Evolutionary conservation across 2,797 vertebrate genomes (phyloP).

Genomic region (Micrastur ruficollis): DNA sequence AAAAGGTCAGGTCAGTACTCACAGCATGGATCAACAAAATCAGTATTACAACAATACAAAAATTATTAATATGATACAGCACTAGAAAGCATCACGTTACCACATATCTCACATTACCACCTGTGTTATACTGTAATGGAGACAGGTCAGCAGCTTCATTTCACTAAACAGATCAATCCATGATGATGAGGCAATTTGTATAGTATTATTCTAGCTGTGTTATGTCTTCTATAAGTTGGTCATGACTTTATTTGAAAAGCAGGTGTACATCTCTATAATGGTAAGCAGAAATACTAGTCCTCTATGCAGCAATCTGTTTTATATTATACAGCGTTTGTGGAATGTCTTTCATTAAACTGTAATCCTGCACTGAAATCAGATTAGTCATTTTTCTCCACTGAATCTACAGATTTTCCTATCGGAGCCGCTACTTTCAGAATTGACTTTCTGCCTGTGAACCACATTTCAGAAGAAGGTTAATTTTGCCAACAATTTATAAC

Average conservation of each 20-base stretch:
- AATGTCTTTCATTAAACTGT: neutral
- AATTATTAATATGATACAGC: neutral
- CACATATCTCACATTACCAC: neutral
- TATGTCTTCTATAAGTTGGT: neutral
- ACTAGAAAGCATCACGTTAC: neutral
- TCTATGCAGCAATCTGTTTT: neutral
- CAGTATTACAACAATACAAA: neutral
- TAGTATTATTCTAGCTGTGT: neutral
- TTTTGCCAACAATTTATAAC: neutral
- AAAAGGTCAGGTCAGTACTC: neutral
- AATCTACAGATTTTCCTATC: neutral
- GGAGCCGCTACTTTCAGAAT: neutral
- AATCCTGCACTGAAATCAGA: neutral
- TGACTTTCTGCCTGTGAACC: neutral
- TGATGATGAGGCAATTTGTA: neutral
- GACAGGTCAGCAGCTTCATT: neutral
- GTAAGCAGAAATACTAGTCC: neutral
- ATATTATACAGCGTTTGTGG: neutral
- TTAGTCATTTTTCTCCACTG: neutral
- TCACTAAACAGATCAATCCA: neutral
- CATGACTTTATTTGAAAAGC: neutral
- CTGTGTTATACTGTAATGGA: neutral
- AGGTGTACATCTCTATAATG: neutral
- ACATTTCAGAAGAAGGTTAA: neutral
- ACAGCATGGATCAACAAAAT: neutral